Conservation (phyloP, 2,113 vertebrate genomes). For the Oriolus oriolus region DNA sequence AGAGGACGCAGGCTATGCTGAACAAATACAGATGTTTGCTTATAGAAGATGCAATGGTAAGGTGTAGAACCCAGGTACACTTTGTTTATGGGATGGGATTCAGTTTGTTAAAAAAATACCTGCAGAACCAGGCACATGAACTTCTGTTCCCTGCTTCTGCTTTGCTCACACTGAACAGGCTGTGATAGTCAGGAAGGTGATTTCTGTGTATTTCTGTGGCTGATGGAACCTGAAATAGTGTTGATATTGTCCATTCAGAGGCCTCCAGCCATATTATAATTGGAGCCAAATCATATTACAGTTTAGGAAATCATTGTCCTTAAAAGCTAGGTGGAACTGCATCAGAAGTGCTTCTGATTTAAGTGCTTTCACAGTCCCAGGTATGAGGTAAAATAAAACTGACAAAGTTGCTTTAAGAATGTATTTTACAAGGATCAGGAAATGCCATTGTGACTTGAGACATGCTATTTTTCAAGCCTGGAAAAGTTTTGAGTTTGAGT, state of each 20-base stretch:
- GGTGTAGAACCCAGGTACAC: neutral
- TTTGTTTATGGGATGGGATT: neutral
- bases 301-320: neutral
- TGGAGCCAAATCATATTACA: neutral
- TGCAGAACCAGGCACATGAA: neutral
- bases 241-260: neutral
- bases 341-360: neutral
- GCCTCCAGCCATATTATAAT: neutral
- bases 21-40: slow-evolving; percentile 95
- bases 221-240: neutral
- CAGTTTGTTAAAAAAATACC: neutral
- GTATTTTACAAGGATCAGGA: neutral
- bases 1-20: slow-evolving; percentile 91
- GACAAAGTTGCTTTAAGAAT: neutral
- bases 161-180: neutral
- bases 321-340: neutral
- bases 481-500: neutral
- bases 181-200: neutral
- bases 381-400: neutral
- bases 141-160: neutral
- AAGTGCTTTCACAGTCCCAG: neutral
- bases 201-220: neutral
- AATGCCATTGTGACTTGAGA: neutral
- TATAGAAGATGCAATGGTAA: slow-evolving; percentile 95
- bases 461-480: neutral